These are phyloP conservation scores for Myotis vivesi DNA, from an alignment of 2,797 vertebrate genomes.

Conservation along the genomic window DNA sequence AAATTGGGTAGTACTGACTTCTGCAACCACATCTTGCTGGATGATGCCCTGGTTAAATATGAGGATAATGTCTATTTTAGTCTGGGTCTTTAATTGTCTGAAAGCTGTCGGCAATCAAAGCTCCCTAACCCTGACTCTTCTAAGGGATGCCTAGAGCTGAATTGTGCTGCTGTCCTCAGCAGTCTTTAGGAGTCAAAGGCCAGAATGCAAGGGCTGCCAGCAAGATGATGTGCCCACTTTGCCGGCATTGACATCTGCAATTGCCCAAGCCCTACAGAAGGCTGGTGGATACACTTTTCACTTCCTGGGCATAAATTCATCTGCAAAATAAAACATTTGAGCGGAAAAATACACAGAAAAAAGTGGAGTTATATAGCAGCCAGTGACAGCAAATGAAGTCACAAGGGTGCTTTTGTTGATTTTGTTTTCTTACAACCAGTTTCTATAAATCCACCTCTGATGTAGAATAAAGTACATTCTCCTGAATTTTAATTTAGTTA, in stretches of 20 bases:
- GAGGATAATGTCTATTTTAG: not conserved
- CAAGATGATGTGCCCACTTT: not conserved
- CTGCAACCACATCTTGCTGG: not conserved
- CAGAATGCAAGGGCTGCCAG: not conserved
- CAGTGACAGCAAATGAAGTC: not conserved
- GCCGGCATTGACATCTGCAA: not conserved
- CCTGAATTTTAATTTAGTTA: slow-evolving; percentile 1
- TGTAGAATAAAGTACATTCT: not conserved
- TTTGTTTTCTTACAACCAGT: not conserved
- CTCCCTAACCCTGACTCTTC: not conserved
- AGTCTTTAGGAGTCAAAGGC: not conserved
- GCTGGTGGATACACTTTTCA: not conserved
- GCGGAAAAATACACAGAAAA: not conserved
- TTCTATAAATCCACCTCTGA: not conserved
- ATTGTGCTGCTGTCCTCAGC: not conserved
- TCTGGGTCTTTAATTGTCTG: not conserved
- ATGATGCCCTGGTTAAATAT: not conserved
- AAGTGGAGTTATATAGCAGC: not conserved
- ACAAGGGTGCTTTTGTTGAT: not conserved
- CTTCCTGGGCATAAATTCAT: not conserved
- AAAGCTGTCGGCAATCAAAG: not conserved
- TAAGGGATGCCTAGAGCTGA: not conserved
- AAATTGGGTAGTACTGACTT: not conserved
- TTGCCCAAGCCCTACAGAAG: not conserved
- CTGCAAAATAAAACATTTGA: not conserved